Base-by-base conservation (phyloP, 2,113 vertebrate species). In the Regulus satrapa region DNA sequence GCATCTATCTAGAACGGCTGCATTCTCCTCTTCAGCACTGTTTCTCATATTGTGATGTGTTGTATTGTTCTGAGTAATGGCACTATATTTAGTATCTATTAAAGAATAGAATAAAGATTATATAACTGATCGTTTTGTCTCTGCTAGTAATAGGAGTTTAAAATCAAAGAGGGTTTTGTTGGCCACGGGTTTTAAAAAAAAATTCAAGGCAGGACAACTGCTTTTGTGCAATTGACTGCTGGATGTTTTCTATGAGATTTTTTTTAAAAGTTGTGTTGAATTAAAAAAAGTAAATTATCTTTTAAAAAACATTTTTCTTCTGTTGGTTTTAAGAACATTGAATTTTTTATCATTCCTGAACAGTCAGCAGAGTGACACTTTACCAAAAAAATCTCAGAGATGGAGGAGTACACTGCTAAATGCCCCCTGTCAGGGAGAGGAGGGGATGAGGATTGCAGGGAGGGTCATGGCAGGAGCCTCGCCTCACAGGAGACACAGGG, bases 41-140 rank as follows among this genome's bases (percentile, higher is more conserved):
- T 55, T 93, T 95, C 85, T 79, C n/a, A 23, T 83, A 93, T 77
- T 83, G 91, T 94, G 49, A 78, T 73, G 79, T 61, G 94, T 80
- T 77, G 55, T 74, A 88, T 93, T 95, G 92, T 94, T 96, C 82
- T 85, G 75, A 71, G 79, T 69, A 90, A 78, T 18, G 2, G 82
- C 48, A 49, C 92, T 95, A 94, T 93, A 88, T 95, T 93, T 95
- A 95, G 93, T 28, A 48, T 34, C 85, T 68, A 49, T 78, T 96
- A 86, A 94, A 92, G 40, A 62, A 87, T 59, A 73, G 85, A 93
- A 59, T 83, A 80, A 90, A 79, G 81, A 80, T 95, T 94, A 95
- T 92, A 83, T 93, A 94, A 95, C 85, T 0, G 4, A 90, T 74
- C 18, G 0, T 90, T 91, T 94, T 77, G 31, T 13, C 78, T 32